Base-by-base conservation (phyloP, 1,140 invertebrate species). In the Rhopalosiphum padi region DNA sequence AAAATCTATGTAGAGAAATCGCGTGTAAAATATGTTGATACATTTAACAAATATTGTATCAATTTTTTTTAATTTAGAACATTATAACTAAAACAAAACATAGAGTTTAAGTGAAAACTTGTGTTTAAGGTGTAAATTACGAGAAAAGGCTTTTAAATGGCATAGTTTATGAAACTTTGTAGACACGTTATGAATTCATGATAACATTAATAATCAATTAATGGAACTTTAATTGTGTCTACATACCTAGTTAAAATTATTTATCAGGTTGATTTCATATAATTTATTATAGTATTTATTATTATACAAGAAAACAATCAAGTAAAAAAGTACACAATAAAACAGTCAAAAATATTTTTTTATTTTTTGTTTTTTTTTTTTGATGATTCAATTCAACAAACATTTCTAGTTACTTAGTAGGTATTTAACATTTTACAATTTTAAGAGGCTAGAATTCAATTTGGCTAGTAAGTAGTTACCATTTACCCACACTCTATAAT, bases 191-290 rank as follows among this genome's bases (percentile, higher is more conserved):
- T 77, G 60, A 77, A 77, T 77, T 77, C 30, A 15, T 15, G 15
- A 77, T 18, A 77, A 77, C n/a, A 77, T 77, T 77, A 15, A n/a
- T 77, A 77, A 77, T 77, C 60, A 77, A 77, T 77, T 77, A 77
- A 77, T 35, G 21, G 15, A 77, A 77, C 5, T n/a, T n/a, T n/a
- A 35, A 18, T 18, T 77, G 4, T 6, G 15, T n/a, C 60, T 77
- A n/a, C 15, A 77, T 77, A 68, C 11, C 9, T n/a, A 77, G 4
- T 4, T n/a, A n/a, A 77, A 68, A 68, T 68, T n/a, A 77, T n/a
- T 77, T 77, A n/a, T 77, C 2, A 77, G 60, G 0, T 77, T 6
- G n/a, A 77, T 77, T 77, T 5, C 30, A 77, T 15, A 77, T 21
- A n/a, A 18, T 15, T 18, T 77, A 77, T 15, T 1, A n/a, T n/a